Conservation (phyloP, 2,797 vertebrate species). For the Mastacembelus armatus region DNA sequence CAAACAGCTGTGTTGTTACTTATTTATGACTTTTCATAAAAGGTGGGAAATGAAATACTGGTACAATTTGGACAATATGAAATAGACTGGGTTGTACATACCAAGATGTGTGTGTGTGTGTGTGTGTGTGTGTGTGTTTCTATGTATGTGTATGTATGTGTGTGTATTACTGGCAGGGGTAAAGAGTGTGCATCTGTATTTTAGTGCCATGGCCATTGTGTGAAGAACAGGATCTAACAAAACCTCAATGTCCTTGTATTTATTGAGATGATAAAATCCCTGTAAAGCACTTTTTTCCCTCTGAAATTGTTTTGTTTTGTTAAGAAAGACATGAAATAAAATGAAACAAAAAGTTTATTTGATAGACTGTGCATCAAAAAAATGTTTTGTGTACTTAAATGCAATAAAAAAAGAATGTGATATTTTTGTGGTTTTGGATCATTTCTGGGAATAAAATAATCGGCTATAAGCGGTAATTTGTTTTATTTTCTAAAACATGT, state of each 20-base stretch:
- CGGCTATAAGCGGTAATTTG: conserved; percentile 2
- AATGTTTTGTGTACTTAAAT: conserved; percentile 97
- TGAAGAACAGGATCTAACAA: conserved; percentile 86
- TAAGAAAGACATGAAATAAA: conserved; percentile 76
- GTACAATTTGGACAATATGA: conserved; percentile 76
- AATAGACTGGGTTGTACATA: conserved; percentile 76
- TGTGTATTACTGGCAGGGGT: conserved; percentile 51
- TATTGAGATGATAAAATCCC: conserved; percentile 95
- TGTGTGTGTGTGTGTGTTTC: conserved; percentile 83
- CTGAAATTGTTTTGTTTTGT: conserved; percentile 92
- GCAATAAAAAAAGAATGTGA: conserved; percentile 89
- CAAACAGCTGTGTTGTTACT: conserved; percentile 61
- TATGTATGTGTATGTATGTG: conserved; percentile 64
- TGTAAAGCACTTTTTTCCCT: conserved; percentile 97
- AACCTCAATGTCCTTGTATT: conserved; percentile 92
- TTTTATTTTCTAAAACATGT: not conserved
- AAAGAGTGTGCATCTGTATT: conserved; percentile 71
- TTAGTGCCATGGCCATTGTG: conserved; percentile 76
- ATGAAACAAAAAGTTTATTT: conserved; percentile 82
- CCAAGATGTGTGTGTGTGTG: conserved; percentile 43
- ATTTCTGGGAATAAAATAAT: conserved; percentile 38
- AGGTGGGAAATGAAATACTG: conserved; percentile 65
- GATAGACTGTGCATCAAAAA: conserved; percentile 95
- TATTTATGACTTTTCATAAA: conserved; percentile 73
- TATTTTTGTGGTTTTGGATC: conserved; percentile 58